These are phyloP conservation scores for Arremon aurantiirostris DNA, from an alignment of 2,797 vertebrate genomes.

Conservation along the genomic window DNA sequence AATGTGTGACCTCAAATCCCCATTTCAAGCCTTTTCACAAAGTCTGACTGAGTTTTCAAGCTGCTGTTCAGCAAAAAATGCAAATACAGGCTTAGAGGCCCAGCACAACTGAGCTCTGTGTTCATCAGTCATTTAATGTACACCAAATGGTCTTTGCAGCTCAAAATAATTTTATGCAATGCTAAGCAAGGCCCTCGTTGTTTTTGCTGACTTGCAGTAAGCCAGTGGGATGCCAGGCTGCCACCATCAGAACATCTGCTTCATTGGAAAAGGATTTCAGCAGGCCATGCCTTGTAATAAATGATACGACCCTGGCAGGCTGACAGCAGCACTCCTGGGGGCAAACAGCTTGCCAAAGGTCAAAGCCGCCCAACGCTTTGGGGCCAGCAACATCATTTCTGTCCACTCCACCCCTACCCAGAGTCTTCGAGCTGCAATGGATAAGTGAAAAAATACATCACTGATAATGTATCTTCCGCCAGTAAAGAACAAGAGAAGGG, in stretches of 20 bases:
- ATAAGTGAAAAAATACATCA: background rate
- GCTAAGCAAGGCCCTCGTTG: background rate
- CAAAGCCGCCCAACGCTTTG: background rate
- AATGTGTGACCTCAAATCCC: background rate
- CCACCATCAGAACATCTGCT: constrained; percentile 16
- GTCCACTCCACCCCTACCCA: background rate
- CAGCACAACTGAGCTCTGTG: background rate
- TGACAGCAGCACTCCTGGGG: background rate
- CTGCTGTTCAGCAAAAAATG: background rate
- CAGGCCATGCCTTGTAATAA: background rate
- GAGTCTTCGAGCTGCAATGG: background rate
- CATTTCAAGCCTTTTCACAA: background rate
- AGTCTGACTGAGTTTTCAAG: background rate
- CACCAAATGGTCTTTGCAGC: background rate
- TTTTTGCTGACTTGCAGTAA: constrained; percentile 22
- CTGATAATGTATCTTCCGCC: background rate
- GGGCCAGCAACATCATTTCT: background rate
- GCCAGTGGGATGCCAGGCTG: constrained; percentile 14
- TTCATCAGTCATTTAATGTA: background rate
- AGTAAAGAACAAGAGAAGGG: background rate
- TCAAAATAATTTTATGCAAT: background rate
- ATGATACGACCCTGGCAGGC: background rate
- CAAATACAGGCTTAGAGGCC: background rate
- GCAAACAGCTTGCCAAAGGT: background rate
- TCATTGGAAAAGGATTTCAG: background rate